phyloP scores from a whole-genome alignment of 2,888 invertebrate genomes.

The Cryptus viduatorius region DNA sequence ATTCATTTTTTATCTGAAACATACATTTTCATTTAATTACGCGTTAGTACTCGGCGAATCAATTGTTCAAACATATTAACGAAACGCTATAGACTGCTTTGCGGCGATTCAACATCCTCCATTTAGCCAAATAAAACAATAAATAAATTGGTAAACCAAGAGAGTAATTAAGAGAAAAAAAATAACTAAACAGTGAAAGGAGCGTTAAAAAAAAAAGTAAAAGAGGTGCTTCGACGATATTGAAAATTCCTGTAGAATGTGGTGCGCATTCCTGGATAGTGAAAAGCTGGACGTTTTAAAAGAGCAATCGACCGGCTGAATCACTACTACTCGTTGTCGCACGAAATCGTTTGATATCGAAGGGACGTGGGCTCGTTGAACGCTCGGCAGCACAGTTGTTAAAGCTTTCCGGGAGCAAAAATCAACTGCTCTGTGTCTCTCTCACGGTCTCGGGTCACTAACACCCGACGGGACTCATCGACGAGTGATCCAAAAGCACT shows the following conservation, averaged over 20 bases:
- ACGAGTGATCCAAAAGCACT: neutral
- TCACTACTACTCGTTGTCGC: constrained; percentile 50
- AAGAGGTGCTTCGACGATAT: constrained; percentile 30
- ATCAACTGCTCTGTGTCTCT: constrained; percentile 18
- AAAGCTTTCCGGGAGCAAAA: constrained; percentile 23
- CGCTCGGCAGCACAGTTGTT: constrained; percentile 30
- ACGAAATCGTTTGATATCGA: constrained; percentile 59
- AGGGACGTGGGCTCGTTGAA: neutral
- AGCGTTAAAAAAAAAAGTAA: constrained; percentile 19
- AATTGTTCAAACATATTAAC: neutral
- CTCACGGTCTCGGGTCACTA: constrained; percentile 1
- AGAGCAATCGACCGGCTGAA: constrained; percentile 47
- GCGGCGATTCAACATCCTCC: constrained; percentile 3
- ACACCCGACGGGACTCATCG: neutral
- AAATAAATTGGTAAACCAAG: constrained; percentile 15
- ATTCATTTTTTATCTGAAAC: neutral
- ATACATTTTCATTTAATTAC: neutral
- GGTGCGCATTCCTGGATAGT: constrained; percentile 38
- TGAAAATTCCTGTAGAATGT: constrained; percentile 51
- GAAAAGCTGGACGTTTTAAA: constrained; percentile 36
- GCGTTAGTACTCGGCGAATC: neutral
- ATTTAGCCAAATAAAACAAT: neutral
- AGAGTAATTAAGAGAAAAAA: constrained; percentile 26
- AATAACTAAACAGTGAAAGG: constrained; percentile 6
- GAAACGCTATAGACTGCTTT: neutral